Conservation (phyloP, 1,140 invertebrate species). For the Drosophila dunni region DNA sequence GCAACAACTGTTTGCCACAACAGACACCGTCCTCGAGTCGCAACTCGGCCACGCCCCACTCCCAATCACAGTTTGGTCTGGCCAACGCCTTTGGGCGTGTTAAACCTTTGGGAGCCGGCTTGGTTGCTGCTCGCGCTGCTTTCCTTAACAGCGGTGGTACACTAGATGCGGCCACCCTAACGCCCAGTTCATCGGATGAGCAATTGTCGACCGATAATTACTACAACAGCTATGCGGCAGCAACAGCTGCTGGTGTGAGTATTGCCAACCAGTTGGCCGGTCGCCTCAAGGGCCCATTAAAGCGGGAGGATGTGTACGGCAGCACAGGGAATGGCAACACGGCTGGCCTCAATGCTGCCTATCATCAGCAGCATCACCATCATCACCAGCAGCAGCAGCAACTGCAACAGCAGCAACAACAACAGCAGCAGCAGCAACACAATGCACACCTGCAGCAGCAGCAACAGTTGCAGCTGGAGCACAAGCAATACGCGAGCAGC, state of each 20-base stretch:
- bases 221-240: slow-evolving; percentile 63
- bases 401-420: slow-evolving; percentile 16
- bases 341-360: slow-evolving; percentile 41
- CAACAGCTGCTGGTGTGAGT: slow-evolving; percentile 50
- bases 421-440: slow-evolving; percentile 19
- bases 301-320: slow-evolving; percentile 81
- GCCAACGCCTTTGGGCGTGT: slow-evolving; percentile 29
- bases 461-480: slow-evolving; percentile 40
- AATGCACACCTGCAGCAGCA: slow-evolving; percentile 35
- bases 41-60: slow-evolving; percentile 28
- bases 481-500: slow-evolving; percentile 63
- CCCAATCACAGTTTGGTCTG: neutral
- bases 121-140: slow-evolving; percentile 76
- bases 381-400: slow-evolving; percentile 25
- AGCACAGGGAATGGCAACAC: slow-evolving; percentile 44
- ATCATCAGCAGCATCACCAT: slow-evolving; percentile 15
- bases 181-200: slow-evolving; percentile 84
- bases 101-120: slow-evolving; percentile 64
- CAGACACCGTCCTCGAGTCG: slow-evolving; percentile 24
- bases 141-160: slow-evolving; percentile 70
- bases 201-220: slow-evolving; percentile 80
- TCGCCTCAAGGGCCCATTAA: slow-evolving; percentile 59
- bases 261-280: slow-evolving; percentile 58
- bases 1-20: slow-evolving; percentile 14
- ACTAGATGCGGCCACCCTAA: slow-evolving; percentile 70